These are phyloP conservation scores for Monodelphis domestica DNA, from an alignment of 2,797 vertebrate genomes.

Conservation along the genomic window DNA sequence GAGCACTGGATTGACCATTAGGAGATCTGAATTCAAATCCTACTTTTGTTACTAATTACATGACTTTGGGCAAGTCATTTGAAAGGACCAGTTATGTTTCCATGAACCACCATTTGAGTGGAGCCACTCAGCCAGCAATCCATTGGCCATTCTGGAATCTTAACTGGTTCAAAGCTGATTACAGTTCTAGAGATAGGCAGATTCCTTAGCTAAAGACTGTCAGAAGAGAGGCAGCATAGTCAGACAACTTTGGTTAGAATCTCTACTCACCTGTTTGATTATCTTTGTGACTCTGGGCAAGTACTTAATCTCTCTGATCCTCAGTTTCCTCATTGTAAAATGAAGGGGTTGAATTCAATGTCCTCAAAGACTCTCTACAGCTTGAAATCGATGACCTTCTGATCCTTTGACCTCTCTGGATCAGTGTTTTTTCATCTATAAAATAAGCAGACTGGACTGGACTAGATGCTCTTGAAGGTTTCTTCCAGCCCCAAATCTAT, in stretches of 20 bases:
- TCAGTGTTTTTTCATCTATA: background rate
- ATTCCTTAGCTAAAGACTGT: background rate
- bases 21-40: background rate
- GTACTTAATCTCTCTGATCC: background rate
- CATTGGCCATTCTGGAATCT: background rate
- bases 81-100: background rate
- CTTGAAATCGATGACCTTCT: background rate
- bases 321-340: background rate
- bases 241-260: background rate
- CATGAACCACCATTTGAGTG: background rate
- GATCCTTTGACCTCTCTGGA: background rate
- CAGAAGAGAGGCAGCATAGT: background rate
- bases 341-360: background rate
- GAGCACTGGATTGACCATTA: background rate
- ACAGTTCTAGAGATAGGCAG: background rate
- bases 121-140: background rate
- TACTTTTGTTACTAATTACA: background rate
- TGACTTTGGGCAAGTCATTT: background rate
- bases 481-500: background rate
- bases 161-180: background rate
- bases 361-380: background rate
- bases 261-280: background rate
- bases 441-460: background rate
- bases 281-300: background rate
- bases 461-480: background rate